phyloP scores from a whole-genome alignment of 2,888 invertebrate species.

The Eupeodes luniger region DNA sequence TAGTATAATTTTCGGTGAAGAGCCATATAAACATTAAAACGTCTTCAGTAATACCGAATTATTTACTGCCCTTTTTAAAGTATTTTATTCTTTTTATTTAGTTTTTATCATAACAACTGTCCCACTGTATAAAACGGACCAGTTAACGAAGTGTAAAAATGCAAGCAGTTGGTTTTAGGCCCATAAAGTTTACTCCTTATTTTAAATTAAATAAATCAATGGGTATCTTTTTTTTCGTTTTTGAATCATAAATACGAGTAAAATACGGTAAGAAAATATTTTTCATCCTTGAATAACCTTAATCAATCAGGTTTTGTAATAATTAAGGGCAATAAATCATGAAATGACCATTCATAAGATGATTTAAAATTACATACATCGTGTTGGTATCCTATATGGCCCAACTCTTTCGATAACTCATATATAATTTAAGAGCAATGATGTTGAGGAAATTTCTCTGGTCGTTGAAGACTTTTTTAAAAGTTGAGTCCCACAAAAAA shows the following conservation, averaged over 20 bases:
- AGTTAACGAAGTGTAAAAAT: too few species aligned
- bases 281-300: not conserved
- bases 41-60: too few species aligned
- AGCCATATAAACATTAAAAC: too few species aligned
- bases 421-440: not conserved
- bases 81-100: too few species aligned
- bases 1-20: too few species aligned
- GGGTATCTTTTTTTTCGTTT: not conserved
- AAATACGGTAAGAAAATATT: not conserved
- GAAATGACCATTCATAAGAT: not conserved
- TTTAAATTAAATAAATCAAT: not conserved
- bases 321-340: conserved; percentile 18
- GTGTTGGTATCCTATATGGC: not conserved
- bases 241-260: not conserved
- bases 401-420: not conserved
- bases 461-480: not conserved
- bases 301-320: conserved; percentile 24
- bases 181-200: not conserved
- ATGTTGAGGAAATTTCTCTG: not conserved
- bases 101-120: too few species aligned
- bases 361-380: too few species aligned
- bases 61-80: too few species aligned
- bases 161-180: too few species aligned
- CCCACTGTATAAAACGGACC: too few species aligned
- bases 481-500: not conserved